These are phyloP conservation scores for Phrynosoma blainvillii DNA, from an alignment of 2,113 vertebrate genomes.

Conservation along the genomic window DNA sequence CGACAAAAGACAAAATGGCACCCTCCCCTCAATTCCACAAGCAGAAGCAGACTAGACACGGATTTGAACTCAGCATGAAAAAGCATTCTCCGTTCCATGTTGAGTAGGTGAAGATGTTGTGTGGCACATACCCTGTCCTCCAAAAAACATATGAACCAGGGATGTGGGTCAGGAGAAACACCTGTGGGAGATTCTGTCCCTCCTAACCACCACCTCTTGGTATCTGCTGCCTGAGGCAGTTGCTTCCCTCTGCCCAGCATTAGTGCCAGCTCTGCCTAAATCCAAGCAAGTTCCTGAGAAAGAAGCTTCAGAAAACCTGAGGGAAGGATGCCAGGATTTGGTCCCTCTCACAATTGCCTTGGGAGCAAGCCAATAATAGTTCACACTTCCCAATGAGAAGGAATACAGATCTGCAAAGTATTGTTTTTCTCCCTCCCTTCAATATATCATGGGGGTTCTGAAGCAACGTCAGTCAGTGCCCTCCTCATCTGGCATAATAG, in stretches of 20 bases:
- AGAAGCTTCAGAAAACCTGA: not conserved
- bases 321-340: not conserved
- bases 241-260: not conserved
- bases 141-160: not conserved
- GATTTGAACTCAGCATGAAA: too few species aligned
- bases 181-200: too few species aligned
- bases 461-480: not conserved
- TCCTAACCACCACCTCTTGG: too few species aligned
- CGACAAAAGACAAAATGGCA: too few species aligned
- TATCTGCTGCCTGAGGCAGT: too few species aligned
- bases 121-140: too few species aligned
- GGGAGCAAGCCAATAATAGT: fast-evolving
- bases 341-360: not conserved
- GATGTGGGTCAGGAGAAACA: too few species aligned
- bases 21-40: too few species aligned
- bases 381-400: not conserved
- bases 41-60: too few species aligned
- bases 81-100: not conserved
- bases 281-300: not conserved
- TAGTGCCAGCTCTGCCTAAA: not conserved
- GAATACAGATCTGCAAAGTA: not conserved
- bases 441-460: too few species aligned
- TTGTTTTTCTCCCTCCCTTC: not conserved
- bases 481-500: fast-evolving
- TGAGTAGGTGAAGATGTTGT: not conserved